phyloP scores from a whole-genome alignment of 2,113 vertebrate genomes.

The Suricata suricatta region DNA sequence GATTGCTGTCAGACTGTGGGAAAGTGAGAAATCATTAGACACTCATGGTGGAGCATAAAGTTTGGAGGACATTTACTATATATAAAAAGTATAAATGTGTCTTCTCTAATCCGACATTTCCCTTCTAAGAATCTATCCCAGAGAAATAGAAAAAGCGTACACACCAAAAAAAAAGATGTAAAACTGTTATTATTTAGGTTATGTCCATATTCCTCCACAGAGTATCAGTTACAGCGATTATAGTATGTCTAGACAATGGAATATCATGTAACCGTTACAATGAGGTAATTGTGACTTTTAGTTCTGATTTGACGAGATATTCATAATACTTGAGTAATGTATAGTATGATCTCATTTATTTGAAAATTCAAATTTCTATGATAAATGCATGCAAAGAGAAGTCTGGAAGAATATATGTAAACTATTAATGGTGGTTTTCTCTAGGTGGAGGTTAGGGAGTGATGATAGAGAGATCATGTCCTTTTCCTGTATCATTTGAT shows the following conservation, averaged over 20 bases:
- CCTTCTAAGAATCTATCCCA: conserved; percentile 20
- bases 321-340: not conserved
- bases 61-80: not conserved
- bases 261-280: not conserved
- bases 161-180: too few relatives aligned
- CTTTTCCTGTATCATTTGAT: not conserved
- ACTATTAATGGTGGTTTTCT: not conserved
- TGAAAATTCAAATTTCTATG: not conserved
- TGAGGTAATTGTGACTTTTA: not conserved
- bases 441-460: not conserved
- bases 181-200: not conserved
- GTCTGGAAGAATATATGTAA: not conserved
- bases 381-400: not conserved
- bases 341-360: not conserved
- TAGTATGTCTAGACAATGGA: not conserved
- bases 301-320: not conserved
- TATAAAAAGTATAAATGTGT: not conserved
- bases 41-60: not conserved
- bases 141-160: not conserved
- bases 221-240: not conserved
- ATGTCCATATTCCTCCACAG: not conserved
- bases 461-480: not conserved
- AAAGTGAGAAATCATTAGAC: not conserved
- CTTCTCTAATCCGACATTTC: not conserved
- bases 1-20: not conserved